These are phyloP conservation scores for Pedetes capensis DNA, from an alignment of 2,113 vertebrate species.

Conservation along the genomic window DNA sequence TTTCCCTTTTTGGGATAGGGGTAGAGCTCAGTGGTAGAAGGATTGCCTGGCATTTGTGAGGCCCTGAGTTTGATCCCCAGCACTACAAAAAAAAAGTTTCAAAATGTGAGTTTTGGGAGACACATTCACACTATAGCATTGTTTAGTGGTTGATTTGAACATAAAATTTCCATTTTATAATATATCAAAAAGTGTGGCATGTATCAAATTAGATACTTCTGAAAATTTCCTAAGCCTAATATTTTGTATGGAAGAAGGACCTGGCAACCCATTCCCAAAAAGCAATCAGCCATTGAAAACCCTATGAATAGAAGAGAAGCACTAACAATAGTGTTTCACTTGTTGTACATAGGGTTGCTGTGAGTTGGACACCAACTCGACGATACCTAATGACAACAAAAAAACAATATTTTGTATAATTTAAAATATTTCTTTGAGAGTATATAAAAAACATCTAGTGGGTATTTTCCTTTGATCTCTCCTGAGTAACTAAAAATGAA, in stretches of 20 bases:
- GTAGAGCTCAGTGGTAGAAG: neutral
- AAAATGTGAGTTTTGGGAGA: neutral
- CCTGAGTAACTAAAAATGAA: slow-evolving; percentile 18
- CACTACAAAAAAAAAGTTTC: neutral
- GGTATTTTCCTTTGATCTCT: neutral
- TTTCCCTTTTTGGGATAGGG: neutral
- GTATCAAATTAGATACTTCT: slow-evolving; percentile 2
- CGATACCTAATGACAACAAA: no score
- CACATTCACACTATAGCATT: neutral
- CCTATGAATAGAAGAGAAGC: no score
- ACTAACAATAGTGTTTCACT: no score
- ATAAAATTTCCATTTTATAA: slow-evolving; percentile 1
- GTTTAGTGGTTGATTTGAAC: slow-evolving; percentile 35
- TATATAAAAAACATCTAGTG: neutral
- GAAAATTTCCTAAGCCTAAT: neutral
- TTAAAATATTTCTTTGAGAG: neutral
- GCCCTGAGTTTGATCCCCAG: neutral
- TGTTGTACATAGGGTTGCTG: no score
- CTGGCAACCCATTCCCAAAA: no score
- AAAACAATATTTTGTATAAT: slow-evolving; percentile 1
- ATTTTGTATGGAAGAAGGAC: no score
- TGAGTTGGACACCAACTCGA: no score
- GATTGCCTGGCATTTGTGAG: neutral
- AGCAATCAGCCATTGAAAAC: no score
- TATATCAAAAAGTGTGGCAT: neutral